Base-by-base conservation (phyloP, 2,113 vertebrate species). In the Halcyon senegalensis region DNA sequence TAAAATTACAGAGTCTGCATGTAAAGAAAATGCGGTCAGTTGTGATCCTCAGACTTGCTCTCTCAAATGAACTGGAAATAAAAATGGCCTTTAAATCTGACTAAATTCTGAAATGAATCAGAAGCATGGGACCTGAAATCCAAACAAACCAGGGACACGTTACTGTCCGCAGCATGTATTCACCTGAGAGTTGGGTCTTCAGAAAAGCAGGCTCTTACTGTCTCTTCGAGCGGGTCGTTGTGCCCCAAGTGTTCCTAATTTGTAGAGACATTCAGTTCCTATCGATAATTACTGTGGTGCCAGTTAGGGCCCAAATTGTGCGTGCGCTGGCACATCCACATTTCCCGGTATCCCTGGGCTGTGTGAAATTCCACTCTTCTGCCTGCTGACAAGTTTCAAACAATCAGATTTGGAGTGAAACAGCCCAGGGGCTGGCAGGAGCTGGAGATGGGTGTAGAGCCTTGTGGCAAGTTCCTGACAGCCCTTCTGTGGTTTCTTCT, bases 291-390 rank as follows among this genome's bases (percentile, higher is more conserved):
- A 75, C 37, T 10, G 7, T 46, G 11, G 6, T 84, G 8, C 67
- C 56, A 56, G 17, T 87, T 21, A 62, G 17, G 30, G 33, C 50
- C 35, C 58, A 50, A 39, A n/a, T 37, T 68, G 21, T 44, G 39
- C 50, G 64, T 0, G 2, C 25, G 21, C 25, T 85, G 56, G 35
- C 20, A 31, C 35, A 74, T 35, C 53, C 33, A 66, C 3, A 3
- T 82, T 30, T 16, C 43, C 78, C 64, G 66, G 70, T 77, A 48
- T 93, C 69, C 56, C 21, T 60, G 27, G 63, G 30, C 79, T 90
- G 82, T 77, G n/a, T 73, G 78, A 95, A 94, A 95, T 85, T 76
- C 84, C 73, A 13, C 41, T 90, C 43, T 91, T 66, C 64, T 67
- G 41, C 68, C 46, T 74, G 50, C 21, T 1, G 11, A 24, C 10